phyloP scores from a whole-genome alignment of 2,888 invertebrate species.

The Microctonus brassicae region DNA sequence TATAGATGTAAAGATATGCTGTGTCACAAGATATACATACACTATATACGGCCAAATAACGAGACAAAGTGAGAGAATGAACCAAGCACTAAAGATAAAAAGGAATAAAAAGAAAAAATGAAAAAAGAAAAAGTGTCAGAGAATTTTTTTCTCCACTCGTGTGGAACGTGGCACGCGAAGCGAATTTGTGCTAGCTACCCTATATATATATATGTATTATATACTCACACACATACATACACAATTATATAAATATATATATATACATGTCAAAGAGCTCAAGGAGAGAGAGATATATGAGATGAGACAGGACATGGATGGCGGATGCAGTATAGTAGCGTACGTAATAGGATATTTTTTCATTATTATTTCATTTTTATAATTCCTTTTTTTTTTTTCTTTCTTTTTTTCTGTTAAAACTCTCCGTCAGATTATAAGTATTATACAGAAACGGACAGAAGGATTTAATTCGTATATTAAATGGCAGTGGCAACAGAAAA shows the following conservation, averaged over 20 bases:
- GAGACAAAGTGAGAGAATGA: not conserved
- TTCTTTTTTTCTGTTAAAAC: slow-evolving; percentile 35
- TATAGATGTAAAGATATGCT: slow-evolving; percentile 3
- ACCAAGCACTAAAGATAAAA: not conserved
- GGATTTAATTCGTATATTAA: slow-evolving; percentile 58
- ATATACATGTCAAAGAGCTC: not conserved
- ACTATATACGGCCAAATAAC: too few relatives aligned
- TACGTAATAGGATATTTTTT: slow-evolving; percentile 49
- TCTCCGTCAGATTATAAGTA: slow-evolving; percentile 56
- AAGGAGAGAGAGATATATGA: not conserved
- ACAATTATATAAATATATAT: not conserved
- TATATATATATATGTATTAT: too few relatives aligned
- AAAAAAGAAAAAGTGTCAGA: not conserved
- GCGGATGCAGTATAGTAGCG: not conserved
- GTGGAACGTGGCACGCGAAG: slow-evolving; percentile 36
- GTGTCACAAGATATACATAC: slow-evolving; percentile 1
- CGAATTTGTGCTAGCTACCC: slow-evolving; percentile 1
- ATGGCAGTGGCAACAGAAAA: slow-evolving; percentile 51
- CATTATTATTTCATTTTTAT: not conserved
- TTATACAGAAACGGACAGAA: slow-evolving; percentile 51
- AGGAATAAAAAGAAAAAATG: not conserved
- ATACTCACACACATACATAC: too few relatives aligned
- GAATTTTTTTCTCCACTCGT: slow-evolving; percentile 32
- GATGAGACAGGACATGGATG: not conserved
- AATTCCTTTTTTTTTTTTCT: not conserved